Evolutionary conservation across 2,113 vertebrate genomes (phyloP).

Genomic region (Himantopus leucocephalus): DNA sequence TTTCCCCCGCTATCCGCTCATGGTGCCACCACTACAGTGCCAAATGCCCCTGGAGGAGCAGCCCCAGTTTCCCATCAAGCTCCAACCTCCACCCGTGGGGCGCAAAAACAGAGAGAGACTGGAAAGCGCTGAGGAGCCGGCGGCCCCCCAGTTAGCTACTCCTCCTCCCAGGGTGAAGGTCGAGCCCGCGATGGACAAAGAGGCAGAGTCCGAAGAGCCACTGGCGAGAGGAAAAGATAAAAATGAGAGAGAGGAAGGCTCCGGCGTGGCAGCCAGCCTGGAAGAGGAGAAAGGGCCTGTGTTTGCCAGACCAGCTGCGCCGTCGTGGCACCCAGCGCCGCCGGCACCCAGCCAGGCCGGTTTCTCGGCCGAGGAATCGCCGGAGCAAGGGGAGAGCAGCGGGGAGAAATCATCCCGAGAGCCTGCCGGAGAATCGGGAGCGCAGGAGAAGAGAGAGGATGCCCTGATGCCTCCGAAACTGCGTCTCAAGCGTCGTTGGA

Average conservation of each 20-base stretch:
- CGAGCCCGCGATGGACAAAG: slow-evolving; percentile 56
- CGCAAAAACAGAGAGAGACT: slow-evolving; percentile 68
- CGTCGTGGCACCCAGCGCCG: neutral
- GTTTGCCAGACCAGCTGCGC: slow-evolving; percentile 57
- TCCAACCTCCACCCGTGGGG: slow-evolving; percentile 74
- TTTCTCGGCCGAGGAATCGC: neutral
- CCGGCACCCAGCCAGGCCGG: rapidly evolving
- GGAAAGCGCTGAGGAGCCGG: slow-evolving; percentile 21
- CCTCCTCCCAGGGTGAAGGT: slow-evolving; percentile 61
- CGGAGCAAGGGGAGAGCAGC: slow-evolving; percentile 25
- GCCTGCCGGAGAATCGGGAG: rapidly evolving
- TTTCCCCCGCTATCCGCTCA: slow-evolving; percentile 77
- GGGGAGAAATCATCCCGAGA: neutral
- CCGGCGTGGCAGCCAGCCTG: neutral
- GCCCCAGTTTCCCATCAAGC: slow-evolving; percentile 74
- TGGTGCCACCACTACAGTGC: slow-evolving; percentile 71
- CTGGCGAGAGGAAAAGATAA: neutral
- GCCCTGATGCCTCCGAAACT: slow-evolving; percentile 79
- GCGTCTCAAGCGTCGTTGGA: slow-evolving; percentile 77
- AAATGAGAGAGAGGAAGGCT: neutral
- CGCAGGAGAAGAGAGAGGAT: slow-evolving; percentile 67
- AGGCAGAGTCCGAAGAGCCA: neutral
- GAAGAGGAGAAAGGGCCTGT: neutral
- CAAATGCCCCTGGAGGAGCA: slow-evolving; percentile 69
- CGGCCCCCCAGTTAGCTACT: neutral